Evolutionary conservation across 2,113 vertebrate species (phyloP), one percentile per base, ranked within the genome.

Genomic region (Actenoides lindsayi): DNA sequence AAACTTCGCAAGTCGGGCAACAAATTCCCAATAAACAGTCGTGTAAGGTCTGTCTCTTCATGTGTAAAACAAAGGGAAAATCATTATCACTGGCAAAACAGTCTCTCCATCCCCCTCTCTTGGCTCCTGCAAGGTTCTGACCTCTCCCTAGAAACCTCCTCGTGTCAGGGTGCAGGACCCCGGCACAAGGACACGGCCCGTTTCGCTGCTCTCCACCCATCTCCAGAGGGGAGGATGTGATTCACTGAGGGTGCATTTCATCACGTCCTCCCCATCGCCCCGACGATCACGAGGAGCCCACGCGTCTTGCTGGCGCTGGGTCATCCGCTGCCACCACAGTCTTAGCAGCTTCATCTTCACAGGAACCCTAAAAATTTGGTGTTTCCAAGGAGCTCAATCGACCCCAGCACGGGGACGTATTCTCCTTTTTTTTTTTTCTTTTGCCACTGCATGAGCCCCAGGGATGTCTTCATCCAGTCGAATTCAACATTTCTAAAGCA

Each of bases 151-250:
- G 63, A 33, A 6, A 42, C 7, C 41, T 62, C 69, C 73, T 2
- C 0, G 6, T 0, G 23, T 9, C 50, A 11, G 5, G 1, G 20
- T 11, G 30, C 41, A 10, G 4, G 37, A n/a, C 5, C 31, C 33
- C 23, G 2, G 25, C 1, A 25, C 65, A 8, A 27, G 63, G 80
- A 18, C 75, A 21, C 33, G 9, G 35, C 51, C 16, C 15, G 3
- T 44, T 20, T 13, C 4, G 10, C 33, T 42, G 84, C 53, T 82
- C 19, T 65, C 74, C 71, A 33, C 10, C 69, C 78, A 11, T 4
- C 59, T 11, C 10, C 42, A 12, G 65, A 33, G n/a, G 6, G 50
- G 4, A 96, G 73, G 88, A 83, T 39, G 76, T 60, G 92, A 93
- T 39, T 97, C 88, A 95, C 2, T 2, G 6, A 8, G 48, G 67